Conservation (phyloP, 1,140 invertebrate genomes). For the Argopecten irradians region DNA sequence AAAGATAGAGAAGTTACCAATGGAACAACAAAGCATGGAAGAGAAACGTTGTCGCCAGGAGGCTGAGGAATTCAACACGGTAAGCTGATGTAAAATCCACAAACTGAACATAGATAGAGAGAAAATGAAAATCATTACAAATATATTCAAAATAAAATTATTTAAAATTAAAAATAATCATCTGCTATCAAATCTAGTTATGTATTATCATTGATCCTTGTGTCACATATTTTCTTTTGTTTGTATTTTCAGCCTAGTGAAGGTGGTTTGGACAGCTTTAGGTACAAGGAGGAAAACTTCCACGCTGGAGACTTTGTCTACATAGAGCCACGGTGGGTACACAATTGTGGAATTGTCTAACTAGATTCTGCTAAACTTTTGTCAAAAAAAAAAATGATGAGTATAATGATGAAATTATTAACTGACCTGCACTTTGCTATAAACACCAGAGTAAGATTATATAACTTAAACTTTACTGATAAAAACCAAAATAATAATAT, state of each 20-base stretch:
- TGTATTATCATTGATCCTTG: not conserved
- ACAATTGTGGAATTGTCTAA: not conserved
- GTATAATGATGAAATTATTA: too few species aligned
- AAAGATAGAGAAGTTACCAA: constrained; percentile 86
- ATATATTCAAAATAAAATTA: not conserved
- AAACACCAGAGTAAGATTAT: too few species aligned
- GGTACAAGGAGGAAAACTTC: constrained; percentile 86
- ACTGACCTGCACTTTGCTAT: too few species aligned
- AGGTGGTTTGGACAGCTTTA: constrained; percentile 77
- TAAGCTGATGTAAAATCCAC: constrained; percentile 69
- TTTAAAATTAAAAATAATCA: not conserved
- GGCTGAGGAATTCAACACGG: constrained; percentile 59
- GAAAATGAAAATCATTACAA: not conserved
- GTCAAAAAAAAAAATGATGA: too few species aligned
- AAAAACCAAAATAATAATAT: too few species aligned
- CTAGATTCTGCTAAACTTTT: too few species aligned
- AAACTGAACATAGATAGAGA: not conserved
- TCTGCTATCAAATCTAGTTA: not conserved
- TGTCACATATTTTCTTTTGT: not conserved
- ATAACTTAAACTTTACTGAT: too few species aligned
- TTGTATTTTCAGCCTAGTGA: constrained; percentile 27
- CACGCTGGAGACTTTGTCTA: constrained; percentile 94
- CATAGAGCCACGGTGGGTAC: constrained; percentile 82
- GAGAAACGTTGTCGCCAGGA: constrained; percentile 78
- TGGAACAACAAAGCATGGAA: constrained; percentile 86